Evolutionary conservation across 2,113 vertebrate species (phyloP).

Genomic region (Piprites chloris): DNA sequence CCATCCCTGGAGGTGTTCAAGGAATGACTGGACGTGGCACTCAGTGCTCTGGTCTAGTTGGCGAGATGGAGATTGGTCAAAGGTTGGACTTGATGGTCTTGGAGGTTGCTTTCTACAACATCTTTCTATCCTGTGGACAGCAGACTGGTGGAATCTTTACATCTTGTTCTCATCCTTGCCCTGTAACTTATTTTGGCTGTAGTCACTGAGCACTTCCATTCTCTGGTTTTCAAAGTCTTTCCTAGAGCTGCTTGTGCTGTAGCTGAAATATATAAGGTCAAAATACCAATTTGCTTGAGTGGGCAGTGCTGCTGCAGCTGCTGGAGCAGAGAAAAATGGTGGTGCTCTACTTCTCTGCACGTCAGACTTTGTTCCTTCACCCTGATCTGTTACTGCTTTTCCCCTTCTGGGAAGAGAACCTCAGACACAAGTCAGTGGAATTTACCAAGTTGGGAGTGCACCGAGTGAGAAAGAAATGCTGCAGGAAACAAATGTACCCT

Average conservation of each 20-base stretch:
- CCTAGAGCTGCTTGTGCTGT: neutral
- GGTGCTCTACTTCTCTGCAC: neutral
- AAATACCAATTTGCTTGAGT: neutral
- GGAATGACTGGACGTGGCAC: neutral
- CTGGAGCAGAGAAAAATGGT: neutral
- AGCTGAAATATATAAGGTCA: neutral
- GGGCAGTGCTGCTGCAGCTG: neutral
- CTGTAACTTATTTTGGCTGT: neutral
- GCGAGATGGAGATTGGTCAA: accelerated
- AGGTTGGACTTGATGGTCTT: neutral
- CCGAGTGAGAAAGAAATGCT: neutral
- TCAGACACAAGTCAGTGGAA: neutral
- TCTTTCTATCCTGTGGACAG: neutral
- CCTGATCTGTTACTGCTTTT: neutral
- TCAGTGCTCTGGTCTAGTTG: neutral
- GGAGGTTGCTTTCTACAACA: neutral
- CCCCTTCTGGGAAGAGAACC: neutral
- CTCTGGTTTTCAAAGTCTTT: neutral
- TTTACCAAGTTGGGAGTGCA: neutral
- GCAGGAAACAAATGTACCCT: neutral
- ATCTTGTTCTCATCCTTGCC: neutral
- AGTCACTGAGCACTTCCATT: neutral
- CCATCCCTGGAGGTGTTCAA: neutral
- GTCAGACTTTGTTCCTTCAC: neutral
- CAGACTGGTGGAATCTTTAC: neutral